These are phyloP conservation scores for Dunckerocampus dactyliophorus DNA, from an alignment of 2,113 vertebrate genomes.

Conservation along the genomic window DNA sequence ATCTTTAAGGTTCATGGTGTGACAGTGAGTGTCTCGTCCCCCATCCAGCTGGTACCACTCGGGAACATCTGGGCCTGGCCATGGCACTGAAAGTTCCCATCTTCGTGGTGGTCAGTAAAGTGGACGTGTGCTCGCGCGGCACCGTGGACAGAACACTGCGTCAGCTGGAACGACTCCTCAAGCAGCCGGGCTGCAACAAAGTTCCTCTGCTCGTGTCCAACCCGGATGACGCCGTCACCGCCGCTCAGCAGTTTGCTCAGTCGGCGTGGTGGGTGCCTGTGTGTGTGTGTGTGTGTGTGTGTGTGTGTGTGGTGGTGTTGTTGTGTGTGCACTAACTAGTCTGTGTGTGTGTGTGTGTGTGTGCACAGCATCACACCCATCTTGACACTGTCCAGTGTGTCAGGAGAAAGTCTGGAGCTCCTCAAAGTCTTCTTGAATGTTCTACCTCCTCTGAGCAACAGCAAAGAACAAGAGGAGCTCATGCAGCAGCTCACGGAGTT, in stretches of 20 bases:
- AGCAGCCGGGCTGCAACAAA: constrained; percentile 97
- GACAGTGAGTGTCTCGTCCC: background rate
- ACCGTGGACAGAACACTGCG: constrained; percentile 92
- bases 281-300: background rate
- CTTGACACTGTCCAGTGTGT: constrained; percentile 94
- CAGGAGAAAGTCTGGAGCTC: constrained; percentile 90
- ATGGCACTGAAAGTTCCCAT: constrained; percentile 97
- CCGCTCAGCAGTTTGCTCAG: constrained; percentile 93
- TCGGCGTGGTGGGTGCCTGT: constrained; percentile 80
- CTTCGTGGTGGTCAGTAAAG: constrained; percentile 96
- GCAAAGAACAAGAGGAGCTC: constrained; percentile 96
- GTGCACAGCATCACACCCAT: constrained; percentile 88
- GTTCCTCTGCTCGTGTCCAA: constrained; percentile 85
- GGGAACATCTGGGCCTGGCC: constrained; percentile 93
- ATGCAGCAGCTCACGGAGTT: constrained; percentile 98
- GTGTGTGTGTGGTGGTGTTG: background rate
- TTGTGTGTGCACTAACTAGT: background rate
- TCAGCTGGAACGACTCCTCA: constrained; percentile 91
- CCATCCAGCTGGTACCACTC: constrained; percentile 84
- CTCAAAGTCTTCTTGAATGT: constrained; percentile 97
- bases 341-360: background rate
- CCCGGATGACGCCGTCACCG: constrained; percentile 89
- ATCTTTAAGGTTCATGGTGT: background rate
- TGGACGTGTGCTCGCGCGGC: constrained; percentile 87
- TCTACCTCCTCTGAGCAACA: constrained; percentile 95